A percentile compares a stretch with the other conserved stretches of the same genome.
Conservation (phyloP, 2,113 vertebrate species). For the Lasiurus cinereus region DNA sequence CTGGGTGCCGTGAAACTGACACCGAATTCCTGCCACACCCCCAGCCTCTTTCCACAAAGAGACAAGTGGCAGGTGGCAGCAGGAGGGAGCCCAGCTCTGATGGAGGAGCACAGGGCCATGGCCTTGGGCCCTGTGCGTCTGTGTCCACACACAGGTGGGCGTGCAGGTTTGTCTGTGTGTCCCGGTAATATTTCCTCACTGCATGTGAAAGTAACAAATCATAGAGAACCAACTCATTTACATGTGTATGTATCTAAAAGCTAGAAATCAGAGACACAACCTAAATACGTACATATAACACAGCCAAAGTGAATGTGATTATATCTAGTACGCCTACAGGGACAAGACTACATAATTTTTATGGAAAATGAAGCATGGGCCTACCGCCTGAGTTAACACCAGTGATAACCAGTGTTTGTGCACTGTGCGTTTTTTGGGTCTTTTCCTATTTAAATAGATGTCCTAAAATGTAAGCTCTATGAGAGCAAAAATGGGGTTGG, state of each 20-base stretch:
- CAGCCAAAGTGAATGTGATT: background rate
- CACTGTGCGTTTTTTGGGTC: background rate
- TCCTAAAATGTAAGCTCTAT: background rate
- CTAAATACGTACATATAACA: background rate
- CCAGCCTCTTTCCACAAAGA: background rate
- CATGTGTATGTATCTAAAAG: background rate
- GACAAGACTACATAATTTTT: rapidly evolving
- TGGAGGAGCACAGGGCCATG: rapidly evolving
- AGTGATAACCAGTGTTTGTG: background rate
- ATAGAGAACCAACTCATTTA: background rate
- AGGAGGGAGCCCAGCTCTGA: background rate
- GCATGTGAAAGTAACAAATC: background rate
- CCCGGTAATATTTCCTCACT: background rate
- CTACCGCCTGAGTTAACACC: background rate
- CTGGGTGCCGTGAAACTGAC: background rate
- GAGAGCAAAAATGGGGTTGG: background rate
- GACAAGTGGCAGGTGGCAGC: background rate
- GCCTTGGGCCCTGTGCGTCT: rapidly evolving
- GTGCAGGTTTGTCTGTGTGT: rapidly evolving
- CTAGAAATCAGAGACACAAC: background rate
- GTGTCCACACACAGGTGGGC: rapidly evolving
- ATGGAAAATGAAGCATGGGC: background rate
- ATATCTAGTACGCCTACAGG: background rate
- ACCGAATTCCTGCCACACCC: background rate
- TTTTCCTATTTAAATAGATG: background rate